Base-by-base conservation (phyloP, 2,113 vertebrate species). In the Psephotus haematonotus region DNA sequence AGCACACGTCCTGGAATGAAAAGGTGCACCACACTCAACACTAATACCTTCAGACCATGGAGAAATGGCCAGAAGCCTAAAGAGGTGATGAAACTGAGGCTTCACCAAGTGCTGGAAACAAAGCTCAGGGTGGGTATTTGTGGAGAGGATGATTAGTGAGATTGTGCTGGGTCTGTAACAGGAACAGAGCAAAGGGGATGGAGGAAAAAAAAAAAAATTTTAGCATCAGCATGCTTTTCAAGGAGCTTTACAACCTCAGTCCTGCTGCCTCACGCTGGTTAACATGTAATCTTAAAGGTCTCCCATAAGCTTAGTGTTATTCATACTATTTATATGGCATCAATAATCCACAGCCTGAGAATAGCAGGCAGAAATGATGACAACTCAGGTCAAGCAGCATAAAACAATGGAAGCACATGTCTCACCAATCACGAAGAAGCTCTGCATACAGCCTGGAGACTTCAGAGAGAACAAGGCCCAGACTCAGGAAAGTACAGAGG, bases 151-250 rank as follows among this genome's bases (percentile, higher is more conserved):
- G 12, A 18, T 68, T 15, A 55, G 33, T 19, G 47, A 91, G 28
- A 28, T 41, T 46, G 10, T 47, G 18, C 43, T 67, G 37, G 5
- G 19, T 76, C 47, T 90, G n/a, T 37, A 63, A n/a, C 35, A 84
- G 70, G 33, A 71, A 25, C 0, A 47, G 11, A 64, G 46, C n/a
- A 31, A 78, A 75, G 11, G 6, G 17, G 23, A 50, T 4, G 9
- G 13, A 81, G 15, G 11, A 57, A 74, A 71, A 29, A 52, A 74
- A 71, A 29, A 52, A 5, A 5, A 33, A 17, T 44, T 72, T 39
- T 0, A 0, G 44, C 11, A 13, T n/a, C 78, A 59, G 28, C 0
- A 0, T 43, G 11, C 43, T 68, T 87, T 79, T 49, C 65, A 44
- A 75, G 41, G 60, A 87, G 60, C 22, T 87, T 41, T 90, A 84